These are phyloP conservation scores for Dipodomys ordii DNA, from an alignment of 2,113 vertebrate species.

Conservation along the genomic window DNA sequence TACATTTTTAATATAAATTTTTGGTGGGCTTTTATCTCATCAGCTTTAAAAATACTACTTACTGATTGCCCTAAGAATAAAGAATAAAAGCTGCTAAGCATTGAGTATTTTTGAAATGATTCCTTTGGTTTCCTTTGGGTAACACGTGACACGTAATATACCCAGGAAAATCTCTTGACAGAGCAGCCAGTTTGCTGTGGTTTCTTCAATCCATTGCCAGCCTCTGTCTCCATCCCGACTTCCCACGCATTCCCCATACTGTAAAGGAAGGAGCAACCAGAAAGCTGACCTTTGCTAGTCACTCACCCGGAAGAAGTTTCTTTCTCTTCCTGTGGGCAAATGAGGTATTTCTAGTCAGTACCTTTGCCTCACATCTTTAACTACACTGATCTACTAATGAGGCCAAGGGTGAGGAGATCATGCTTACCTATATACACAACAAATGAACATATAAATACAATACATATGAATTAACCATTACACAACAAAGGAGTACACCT, in stretches of 20 bases:
- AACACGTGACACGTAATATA: background rate
- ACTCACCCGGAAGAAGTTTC: slow-evolving; percentile 25
- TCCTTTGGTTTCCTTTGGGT: slow-evolving; percentile 60
- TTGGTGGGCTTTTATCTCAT: slow-evolving; percentile 19
- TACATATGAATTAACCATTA: slow-evolving; percentile 66
- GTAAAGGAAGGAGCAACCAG: background rate
- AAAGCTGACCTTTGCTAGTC: background rate
- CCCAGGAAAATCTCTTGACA: background rate
- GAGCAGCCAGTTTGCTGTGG: background rate
- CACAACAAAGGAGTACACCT: slow-evolving; percentile 61
- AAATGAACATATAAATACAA: slow-evolving; percentile 83
- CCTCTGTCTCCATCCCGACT: background rate
- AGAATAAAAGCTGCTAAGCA: background rate
- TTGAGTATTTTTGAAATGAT: slow-evolving; percentile 15
- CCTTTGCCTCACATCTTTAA: slow-evolving; percentile 39
- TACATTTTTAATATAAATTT: background rate
- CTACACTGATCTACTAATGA: background rate
- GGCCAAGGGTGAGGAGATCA: slow-evolving; percentile 36
- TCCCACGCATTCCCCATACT: background rate
- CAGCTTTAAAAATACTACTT: slow-evolving; percentile 8
- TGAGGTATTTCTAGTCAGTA: slow-evolving; percentile 75
- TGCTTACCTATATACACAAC: slow-evolving; percentile 73
- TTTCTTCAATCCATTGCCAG: background rate
- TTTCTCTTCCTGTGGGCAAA: slow-evolving; percentile 49
- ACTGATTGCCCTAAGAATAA: background rate